Conservation (phyloP, 2,888 invertebrate genomes). For the Panopea generosa region DNA sequence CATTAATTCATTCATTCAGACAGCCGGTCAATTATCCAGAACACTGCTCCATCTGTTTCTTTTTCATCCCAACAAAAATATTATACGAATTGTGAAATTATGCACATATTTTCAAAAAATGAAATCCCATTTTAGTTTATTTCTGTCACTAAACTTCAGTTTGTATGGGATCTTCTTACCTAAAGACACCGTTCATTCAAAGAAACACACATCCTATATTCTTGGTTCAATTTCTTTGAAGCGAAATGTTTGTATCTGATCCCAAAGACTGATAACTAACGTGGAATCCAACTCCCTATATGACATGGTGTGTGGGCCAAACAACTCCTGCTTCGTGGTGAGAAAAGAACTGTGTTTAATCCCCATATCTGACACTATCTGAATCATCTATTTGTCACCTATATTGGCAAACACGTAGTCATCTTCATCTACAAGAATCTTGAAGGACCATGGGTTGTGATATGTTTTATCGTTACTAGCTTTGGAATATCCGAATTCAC, state of each 20-base stretch:
- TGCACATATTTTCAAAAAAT: too few relatives aligned
- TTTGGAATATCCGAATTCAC: slow-evolving; percentile 23
- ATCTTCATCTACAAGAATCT: slow-evolving; percentile 52
- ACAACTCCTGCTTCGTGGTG: slow-evolving; percentile 44
- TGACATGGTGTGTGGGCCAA: slow-evolving; percentile 54
- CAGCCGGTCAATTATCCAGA: too few relatives aligned
- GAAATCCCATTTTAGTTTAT: too few relatives aligned
- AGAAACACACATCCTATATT: too few relatives aligned
- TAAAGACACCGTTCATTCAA: too few relatives aligned
- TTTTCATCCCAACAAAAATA: too few relatives aligned
- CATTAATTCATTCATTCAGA: too few relatives aligned
- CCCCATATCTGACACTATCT: slow-evolving; percentile 45
- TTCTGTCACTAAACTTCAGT: too few relatives aligned
- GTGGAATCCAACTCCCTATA: slow-evolving; percentile 47
- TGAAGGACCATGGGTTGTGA: slow-evolving; percentile 57
- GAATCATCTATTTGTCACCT: slow-evolving; percentile 56
- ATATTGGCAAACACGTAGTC: slow-evolving; percentile 47
- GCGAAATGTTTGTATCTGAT: slow-evolving; percentile 53
- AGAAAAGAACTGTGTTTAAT: slow-evolving; percentile 35
- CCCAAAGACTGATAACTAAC: slow-evolving; percentile 48
- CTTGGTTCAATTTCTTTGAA: slow-evolving; percentile 42
- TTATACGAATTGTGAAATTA: too few relatives aligned
- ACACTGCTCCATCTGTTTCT: too few relatives aligned
- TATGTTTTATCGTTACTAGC: slow-evolving; percentile 7
- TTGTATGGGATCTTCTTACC: too few relatives aligned